Percentiles rank a stretch among this genome's conserved stretches.
Evolutionary conservation across 2,888 invertebrate genomes (phyloP).

Genomic region (Acronicta leporina): DNA sequence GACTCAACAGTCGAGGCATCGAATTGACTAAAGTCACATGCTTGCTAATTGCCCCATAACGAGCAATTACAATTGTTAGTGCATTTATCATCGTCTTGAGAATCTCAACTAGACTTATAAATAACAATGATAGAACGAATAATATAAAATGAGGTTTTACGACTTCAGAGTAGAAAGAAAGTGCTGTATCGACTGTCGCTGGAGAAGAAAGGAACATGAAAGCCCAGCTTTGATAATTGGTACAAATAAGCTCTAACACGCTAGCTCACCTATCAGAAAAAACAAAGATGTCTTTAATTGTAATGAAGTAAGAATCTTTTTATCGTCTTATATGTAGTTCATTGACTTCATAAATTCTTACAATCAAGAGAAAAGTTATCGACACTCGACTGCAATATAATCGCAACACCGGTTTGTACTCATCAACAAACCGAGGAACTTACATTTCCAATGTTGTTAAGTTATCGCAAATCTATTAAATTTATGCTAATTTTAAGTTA

Average conservation of each 20-base stretch:
- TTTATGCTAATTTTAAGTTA: slow-evolving; percentile 55
- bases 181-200: neutral
- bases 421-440: slow-evolving; percentile 37
- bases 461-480: slow-evolving; percentile 49
- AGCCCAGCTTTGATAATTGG: neutral
- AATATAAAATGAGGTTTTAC: slow-evolving; percentile 20
- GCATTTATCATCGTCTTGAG: slow-evolving; percentile 63
- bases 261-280: neutral
- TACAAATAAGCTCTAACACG: neutral
- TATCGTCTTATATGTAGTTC: slow-evolving; percentile 20
- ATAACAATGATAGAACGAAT: slow-evolving; percentile 23
- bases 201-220: neutral
- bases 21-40: slow-evolving; percentile 70
- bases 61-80: slow-evolving; percentile 73
- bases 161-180: slow-evolving; percentile 2
- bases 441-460: slow-evolving; percentile 34
- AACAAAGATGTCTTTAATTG: neutral
- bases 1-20: slow-evolving; percentile 65
- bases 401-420: slow-evolving; percentile 8
- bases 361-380: slow-evolving; percentile 34
- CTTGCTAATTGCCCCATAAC: slow-evolving; percentile 74
- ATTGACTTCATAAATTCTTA: slow-evolving; percentile 37
- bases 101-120: slow-evolving; percentile 31
- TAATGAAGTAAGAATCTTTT: slow-evolving; percentile 2
- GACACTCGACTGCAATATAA: slow-evolving; percentile 30